These are phyloP conservation scores for Anseranas semipalmata DNA, from an alignment of 2,113 vertebrate species.

Conservation along the genomic window DNA sequence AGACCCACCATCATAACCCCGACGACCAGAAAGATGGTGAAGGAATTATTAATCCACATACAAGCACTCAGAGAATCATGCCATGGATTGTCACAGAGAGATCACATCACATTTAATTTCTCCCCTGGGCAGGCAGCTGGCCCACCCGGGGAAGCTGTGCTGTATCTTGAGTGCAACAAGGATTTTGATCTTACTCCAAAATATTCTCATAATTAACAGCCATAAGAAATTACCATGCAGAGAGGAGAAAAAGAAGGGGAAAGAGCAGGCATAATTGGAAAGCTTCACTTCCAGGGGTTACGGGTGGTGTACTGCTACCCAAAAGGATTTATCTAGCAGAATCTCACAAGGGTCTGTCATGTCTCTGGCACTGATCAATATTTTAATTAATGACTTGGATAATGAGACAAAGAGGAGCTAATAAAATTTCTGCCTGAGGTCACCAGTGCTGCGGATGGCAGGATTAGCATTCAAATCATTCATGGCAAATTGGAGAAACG, in stretches of 20 bases:
- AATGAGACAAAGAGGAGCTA: background rate
- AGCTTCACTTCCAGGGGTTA: background rate
- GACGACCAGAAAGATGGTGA: background rate
- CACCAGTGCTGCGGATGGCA: rapidly evolving
- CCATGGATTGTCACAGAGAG: background rate
- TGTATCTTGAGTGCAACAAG: background rate
- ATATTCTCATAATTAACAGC: background rate
- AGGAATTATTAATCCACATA: background rate
- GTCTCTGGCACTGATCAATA: slow-evolving; percentile 22
- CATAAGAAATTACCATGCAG: background rate
- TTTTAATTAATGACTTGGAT: slow-evolving; percentile 12
- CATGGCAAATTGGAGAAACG: background rate
- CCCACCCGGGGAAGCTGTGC: background rate
- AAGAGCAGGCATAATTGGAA: background rate
- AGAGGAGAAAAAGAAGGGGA: background rate
- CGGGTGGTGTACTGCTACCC: background rate
- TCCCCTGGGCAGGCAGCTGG: background rate
- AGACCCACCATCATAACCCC: background rate
- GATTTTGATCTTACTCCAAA: background rate
- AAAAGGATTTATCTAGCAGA: background rate
- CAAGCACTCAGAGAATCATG: background rate
- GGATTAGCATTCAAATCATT: background rate
- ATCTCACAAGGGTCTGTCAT: background rate
- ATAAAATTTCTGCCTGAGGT: background rate
- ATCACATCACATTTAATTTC: background rate